Percentiles rank a stretch among this genome's conserved stretches.
Evolutionary conservation across 1,140 invertebrate species (phyloP).

Genomic region (Saccostrea glomerata): DNA sequence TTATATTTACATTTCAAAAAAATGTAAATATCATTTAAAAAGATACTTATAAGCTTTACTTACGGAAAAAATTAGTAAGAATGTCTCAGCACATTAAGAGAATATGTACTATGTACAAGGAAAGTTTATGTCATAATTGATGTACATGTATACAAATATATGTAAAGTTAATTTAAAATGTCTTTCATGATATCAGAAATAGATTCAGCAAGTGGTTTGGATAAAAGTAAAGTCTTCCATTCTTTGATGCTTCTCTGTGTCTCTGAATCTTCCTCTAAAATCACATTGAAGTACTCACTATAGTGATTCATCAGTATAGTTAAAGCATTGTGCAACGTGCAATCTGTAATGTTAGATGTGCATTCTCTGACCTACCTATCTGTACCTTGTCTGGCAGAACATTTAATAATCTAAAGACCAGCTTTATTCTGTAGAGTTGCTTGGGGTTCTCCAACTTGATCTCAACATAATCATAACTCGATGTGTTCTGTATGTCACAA

Average conservation of each 20-base stretch:
- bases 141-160: not conserved
- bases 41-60: too few relatives aligned
- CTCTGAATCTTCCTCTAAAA: constrained; percentile 31
- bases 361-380: constrained; percentile 1
- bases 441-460: not conserved
- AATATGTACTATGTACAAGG: too few relatives aligned
- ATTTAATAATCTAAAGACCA: not conserved
- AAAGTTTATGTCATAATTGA: too few relatives aligned
- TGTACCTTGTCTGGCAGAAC: not conserved
- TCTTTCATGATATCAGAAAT: not conserved
- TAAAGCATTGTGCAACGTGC: not conserved
- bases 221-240: not conserved
- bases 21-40: too few relatives aligned
- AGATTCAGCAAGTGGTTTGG: not conserved
- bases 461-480: not conserved
- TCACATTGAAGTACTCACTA: not conserved
- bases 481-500: not conserved
- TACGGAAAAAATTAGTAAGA: too few relatives aligned
- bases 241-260: not conserved
- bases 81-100: too few relatives aligned
- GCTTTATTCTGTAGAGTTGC: not conserved
- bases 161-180: not conserved
- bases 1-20: too few relatives aligned
- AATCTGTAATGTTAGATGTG: not conserved
- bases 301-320: not conserved